These are phyloP conservation scores for Herpailurus yagouaroundi DNA, from an alignment of 2,113 vertebrate genomes.

Conservation along the genomic window DNA sequence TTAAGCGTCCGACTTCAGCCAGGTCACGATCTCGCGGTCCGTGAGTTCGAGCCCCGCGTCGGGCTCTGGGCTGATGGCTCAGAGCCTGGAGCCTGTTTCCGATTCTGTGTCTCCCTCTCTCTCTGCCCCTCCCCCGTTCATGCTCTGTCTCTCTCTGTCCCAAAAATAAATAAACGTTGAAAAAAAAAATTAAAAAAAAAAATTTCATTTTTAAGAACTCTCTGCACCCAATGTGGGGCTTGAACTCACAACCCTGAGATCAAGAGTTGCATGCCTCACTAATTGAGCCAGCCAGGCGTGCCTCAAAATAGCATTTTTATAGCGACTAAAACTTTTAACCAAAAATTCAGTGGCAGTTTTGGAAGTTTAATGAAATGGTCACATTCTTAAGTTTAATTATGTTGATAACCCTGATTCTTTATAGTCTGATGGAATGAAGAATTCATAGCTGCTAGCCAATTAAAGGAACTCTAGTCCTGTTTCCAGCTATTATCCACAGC, in stretches of 20 bases:
- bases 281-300: background rate
- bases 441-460: background rate
- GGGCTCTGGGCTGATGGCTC: no score
- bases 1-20: no score
- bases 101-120: no score
- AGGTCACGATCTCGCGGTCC: no score
- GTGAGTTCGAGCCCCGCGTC: no score
- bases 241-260: background rate
- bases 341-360: slow-evolving; percentile 18
- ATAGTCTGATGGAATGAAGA: background rate
- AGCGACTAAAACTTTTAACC: slow-evolving; percentile 8
- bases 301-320: background rate
- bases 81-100: no score
- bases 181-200: no score
- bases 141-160: no score
- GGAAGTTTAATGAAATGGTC: slow-evolving; percentile 12
- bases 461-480: background rate
- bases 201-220: no score
- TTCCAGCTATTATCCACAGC: background rate
- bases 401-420: slow-evolving; percentile 21
- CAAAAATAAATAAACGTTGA: no score
- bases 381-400: background rate
- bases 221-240: no score
- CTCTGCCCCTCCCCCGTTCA: no score
- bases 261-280: background rate